Percentiles rank a stretch among this genome's conserved stretches.
These are phyloP conservation scores for Phyllostomus hastatus DNA, from an alignment of 2,113 vertebrate species.

Conservation along the genomic window DNA sequence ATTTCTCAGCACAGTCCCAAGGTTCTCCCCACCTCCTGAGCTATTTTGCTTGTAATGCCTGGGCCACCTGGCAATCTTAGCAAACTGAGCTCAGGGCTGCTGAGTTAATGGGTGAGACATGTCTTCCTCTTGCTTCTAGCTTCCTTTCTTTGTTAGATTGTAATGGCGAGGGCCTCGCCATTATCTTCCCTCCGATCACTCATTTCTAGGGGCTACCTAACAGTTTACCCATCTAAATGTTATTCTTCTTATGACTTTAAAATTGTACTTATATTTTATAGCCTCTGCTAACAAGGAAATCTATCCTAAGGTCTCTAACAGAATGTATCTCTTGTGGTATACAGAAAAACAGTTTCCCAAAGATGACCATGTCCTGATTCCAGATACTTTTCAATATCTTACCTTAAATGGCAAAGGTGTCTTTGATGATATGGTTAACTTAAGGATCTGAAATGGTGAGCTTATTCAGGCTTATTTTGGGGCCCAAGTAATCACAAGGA, in stretches of 20 bases:
- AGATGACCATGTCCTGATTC: neutral
- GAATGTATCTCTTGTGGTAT: neutral
- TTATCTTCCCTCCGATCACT: too few species aligned
- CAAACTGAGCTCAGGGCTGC: too few species aligned
- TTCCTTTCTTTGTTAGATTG: too few species aligned
- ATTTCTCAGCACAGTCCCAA: too few species aligned
- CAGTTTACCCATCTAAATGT: neutral
- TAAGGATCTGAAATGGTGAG: neutral
- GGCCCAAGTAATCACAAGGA: neutral
- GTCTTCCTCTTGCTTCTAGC: too few species aligned
- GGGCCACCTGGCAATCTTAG: too few species aligned
- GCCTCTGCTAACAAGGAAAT: neutral
- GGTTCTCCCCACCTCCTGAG: too few species aligned
- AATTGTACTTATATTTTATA: neutral
- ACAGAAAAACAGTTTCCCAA: neutral
- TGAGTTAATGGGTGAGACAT: too few species aligned
- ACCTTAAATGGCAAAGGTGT: neutral
- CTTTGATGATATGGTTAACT: neutral
- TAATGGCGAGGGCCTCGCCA: too few species aligned
- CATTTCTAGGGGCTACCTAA: too few species aligned
- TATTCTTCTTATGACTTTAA: neutral
- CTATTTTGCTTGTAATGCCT: too few species aligned
- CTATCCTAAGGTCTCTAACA: neutral
- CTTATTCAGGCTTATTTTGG: neutral
- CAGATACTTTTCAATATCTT: neutral